Base-by-base conservation (phyloP, 2,888 invertebrate species). In the Pomacea canaliculata region DNA sequence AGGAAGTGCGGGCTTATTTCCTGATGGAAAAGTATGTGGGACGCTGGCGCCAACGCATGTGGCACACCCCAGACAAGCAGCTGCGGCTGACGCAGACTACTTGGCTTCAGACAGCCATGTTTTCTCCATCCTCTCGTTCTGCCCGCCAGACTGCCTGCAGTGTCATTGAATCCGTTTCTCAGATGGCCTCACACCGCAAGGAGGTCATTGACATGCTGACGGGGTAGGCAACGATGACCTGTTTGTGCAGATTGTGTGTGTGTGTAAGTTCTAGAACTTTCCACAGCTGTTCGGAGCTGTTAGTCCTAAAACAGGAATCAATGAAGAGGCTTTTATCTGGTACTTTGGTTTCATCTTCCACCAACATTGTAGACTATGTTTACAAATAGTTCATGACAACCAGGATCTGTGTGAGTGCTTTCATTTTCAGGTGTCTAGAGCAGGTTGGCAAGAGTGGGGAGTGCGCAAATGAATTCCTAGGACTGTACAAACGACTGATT, bases 81-180 rank as follows among this genome's bases (percentile, higher is more conserved):
- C 77, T 87, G 69, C 81, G 83, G 49, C 80, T 88, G 79, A 85
- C 86, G 5, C 87, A 87, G 81, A 94, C 94, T 65, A 94, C 95
- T 0, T 98, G 98, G 98, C 92, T 98, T 78, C 95, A 96, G 83
- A 95, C 95, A n/a, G 95, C 97, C 12, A 93, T 98, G 85, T 98
- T 98, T 91, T 97, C 97, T 91, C 94, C 96, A 0, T 96, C 96
- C 89, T 97, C 97, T 0, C 93, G 96, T 72, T 93, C 96, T 80
- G 96, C 97, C 0, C 93, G 98, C 48, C 95, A 96, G 91, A 94
- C 97, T 60, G 96, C 96, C 16, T 97, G 97, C 86, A 95, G 95
- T 88, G 94, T 97, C 92, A 93, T 97, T 37, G 95, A 96, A 89
- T 94, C 95, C 3, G 93, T 97, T 67, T 96, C 96, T 85, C 93